Conservation (phyloP, 2,113 vertebrate genomes). For the Climacteris rufus region DNA sequence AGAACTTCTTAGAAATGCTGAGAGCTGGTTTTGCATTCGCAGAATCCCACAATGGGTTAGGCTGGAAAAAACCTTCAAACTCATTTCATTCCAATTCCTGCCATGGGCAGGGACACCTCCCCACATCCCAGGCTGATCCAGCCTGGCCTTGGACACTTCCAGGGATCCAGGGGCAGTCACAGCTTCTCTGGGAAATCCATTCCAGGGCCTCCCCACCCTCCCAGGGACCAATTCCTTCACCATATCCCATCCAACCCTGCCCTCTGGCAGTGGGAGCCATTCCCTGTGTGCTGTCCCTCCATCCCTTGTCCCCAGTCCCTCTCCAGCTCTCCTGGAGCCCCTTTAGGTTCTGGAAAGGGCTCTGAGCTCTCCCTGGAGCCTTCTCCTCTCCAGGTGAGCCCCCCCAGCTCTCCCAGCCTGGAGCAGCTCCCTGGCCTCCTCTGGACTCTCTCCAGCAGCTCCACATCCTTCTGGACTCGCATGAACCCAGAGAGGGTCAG, state of each 20-base stretch:
- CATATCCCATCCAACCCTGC: accelerated
- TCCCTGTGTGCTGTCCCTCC: background rate
- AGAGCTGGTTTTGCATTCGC: background rate
- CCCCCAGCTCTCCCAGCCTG: background rate
- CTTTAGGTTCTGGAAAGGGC: background rate
- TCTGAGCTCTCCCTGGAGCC: background rate
- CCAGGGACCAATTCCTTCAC: accelerated
- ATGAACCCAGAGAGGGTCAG: accelerated
- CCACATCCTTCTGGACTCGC: background rate
- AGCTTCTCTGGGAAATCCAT: accelerated
- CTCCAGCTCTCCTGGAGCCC: background rate
- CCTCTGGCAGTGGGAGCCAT: background rate
- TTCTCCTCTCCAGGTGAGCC: background rate
- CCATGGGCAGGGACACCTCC: background rate
- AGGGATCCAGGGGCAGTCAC: background rate
- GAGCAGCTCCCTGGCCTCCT: accelerated
- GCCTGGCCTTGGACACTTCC: background rate
- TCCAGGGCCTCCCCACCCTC: accelerated
- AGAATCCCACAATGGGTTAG: background rate
- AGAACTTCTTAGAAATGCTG: background rate
- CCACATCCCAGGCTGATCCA: background rate
- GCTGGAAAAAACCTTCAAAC: background rate
- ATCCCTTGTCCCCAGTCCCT: background rate
- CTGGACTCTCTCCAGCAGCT: background rate
- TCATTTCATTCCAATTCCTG: background rate